These are phyloP conservation scores for Melanotaenia duboulayi DNA, from an alignment of 2,113 vertebrate genomes.

Conservation along the genomic window DNA sequence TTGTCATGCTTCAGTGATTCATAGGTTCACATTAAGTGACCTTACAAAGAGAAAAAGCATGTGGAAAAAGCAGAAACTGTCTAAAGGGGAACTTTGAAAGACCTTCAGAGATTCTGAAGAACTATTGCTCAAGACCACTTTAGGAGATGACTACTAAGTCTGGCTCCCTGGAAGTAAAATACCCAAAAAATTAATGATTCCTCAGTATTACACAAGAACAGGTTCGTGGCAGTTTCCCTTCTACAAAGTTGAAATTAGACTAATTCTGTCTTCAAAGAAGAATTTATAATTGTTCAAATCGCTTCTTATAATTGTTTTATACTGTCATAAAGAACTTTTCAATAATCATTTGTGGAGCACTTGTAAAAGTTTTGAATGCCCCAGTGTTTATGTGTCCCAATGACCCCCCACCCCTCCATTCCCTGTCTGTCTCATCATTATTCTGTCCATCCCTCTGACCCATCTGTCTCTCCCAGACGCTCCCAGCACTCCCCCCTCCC, in stretches of 20 bases:
- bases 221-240: not conserved
- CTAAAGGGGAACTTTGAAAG: too few species aligned
- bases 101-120: not conserved
- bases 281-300: too few species aligned
- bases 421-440: constrained; percentile 52
- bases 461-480: constrained; percentile 75
- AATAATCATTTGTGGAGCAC: not conserved
- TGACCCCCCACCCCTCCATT: not conserved
- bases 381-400: constrained; percentile 4
- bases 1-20: too few species aligned
- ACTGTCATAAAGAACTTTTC: not conserved
- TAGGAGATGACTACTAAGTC: not conserved
- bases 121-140: not conserved
- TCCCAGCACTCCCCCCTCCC: constrained; percentile 50
- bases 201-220: not conserved
- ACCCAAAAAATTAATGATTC: not conserved
- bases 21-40: too few species aligned
- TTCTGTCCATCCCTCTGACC: constrained; percentile 64
- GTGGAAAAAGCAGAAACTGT: too few species aligned
- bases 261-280: too few species aligned
- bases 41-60: too few species aligned
- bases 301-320: not conserved
- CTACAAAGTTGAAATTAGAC: not conserved
- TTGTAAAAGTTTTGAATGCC: not conserved
- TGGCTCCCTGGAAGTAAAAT: not conserved